A percentile compares a stretch with the other conserved stretches of the same genome.
Conservation (phyloP, 2,113 vertebrate genomes). For the Urocitellus parryii region DNA sequence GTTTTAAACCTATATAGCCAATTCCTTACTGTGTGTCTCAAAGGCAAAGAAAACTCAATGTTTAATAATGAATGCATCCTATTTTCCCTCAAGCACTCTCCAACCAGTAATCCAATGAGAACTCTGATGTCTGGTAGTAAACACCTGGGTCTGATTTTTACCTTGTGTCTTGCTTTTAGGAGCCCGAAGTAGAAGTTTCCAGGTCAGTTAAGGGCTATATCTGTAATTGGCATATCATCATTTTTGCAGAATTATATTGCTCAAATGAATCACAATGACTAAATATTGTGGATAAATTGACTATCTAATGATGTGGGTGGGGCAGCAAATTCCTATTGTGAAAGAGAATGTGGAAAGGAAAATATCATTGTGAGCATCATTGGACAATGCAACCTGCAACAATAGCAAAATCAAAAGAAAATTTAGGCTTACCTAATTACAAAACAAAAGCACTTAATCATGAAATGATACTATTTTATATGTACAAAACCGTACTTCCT, state of each 20-base stretch:
- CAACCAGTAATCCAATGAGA: neutral
- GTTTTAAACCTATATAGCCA: neutral
- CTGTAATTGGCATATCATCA: neutral
- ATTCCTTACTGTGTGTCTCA: neutral
- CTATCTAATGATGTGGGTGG: neutral
- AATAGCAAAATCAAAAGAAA: neutral
- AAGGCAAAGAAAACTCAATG: neutral
- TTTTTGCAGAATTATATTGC: constrained; percentile 22
- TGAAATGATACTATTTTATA: neutral
- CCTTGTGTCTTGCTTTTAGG: neutral
- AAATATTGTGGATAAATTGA: neutral
- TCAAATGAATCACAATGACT: constrained; percentile 23
- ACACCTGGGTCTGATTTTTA: neutral
- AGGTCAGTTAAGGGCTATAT: neutral
- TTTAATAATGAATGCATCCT: neutral
- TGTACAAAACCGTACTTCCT: neutral
- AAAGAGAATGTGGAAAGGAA: neutral
- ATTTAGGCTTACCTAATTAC: neutral
- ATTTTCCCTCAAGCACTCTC: neutral
- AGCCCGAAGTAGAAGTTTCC: neutral
- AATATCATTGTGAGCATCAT: neutral
- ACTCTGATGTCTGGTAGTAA: neutral
- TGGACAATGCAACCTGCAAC: neutral
- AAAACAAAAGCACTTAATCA: neutral
- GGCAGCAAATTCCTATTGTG: neutral